These are phyloP conservation scores for Gibbula magus DNA, from an alignment of 2,888 invertebrate genomes.

Conservation along the genomic window DNA sequence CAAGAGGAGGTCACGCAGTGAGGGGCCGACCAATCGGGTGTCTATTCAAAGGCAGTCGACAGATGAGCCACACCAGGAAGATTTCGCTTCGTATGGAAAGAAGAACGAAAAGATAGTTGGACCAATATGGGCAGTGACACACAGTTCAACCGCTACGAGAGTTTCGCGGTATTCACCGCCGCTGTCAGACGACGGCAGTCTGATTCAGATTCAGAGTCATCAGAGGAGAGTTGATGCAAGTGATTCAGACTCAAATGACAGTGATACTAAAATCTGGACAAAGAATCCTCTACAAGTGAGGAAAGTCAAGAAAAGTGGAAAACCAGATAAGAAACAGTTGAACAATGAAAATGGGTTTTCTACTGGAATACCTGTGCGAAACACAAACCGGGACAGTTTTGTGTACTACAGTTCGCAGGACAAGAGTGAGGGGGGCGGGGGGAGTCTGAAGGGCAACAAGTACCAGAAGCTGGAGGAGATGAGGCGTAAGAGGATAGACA, in stretches of 20 bases:
- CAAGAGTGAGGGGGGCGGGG: slow-evolving; percentile 32
- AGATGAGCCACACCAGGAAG: slow-evolving; percentile 36
- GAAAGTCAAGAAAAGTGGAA: slow-evolving; percentile 46
- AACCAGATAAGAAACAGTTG: slow-evolving; percentile 53
- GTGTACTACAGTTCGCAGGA: slow-evolving; percentile 40
- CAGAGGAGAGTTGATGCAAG: slow-evolving; percentile 45
- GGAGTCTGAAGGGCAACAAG: slow-evolving; percentile 47
- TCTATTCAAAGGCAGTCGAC: slow-evolving; percentile 37
- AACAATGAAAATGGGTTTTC: slow-evolving; percentile 40
- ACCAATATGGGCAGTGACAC: slow-evolving; percentile 40
- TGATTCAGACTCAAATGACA: slow-evolving; percentile 60
- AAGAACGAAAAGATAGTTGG: slow-evolving; percentile 17
- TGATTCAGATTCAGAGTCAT: slow-evolving; percentile 18
- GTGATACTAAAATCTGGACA: slow-evolving; percentile 59
- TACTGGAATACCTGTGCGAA: slow-evolving; percentile 30
- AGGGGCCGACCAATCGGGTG: slow-evolving; percentile 57
- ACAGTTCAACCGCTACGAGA: slow-evolving; percentile 27
- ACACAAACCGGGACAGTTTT: slow-evolving; percentile 47
- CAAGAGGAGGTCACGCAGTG: slow-evolving; percentile 64
- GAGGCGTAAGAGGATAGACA: slow-evolving; percentile 64
- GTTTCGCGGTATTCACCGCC: slow-evolving; percentile 28
- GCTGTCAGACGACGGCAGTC: slow-evolving; percentile 52
- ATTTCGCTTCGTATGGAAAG: slow-evolving; percentile 15
- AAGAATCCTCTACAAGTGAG: slow-evolving; percentile 63
- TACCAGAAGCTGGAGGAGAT: slow-evolving; percentile 66